A percentile compares a stretch with the other conserved stretches of the same genome.
These are phyloP conservation scores for Scomber japonicus DNA, from an alignment of 2,113 vertebrate species.

Conservation along the genomic window DNA sequence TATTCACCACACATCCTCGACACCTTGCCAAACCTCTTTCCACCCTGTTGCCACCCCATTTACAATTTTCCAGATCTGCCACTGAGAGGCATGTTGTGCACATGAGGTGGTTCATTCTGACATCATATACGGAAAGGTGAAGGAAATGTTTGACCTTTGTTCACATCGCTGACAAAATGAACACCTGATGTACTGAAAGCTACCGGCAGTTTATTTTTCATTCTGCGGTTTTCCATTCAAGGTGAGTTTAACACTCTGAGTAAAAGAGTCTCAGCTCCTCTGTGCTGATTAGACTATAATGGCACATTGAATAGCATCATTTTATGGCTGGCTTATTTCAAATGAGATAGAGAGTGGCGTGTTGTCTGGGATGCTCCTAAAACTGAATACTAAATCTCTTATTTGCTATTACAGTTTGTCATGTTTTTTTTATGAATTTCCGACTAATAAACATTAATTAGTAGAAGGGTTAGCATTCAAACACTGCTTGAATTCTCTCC, in stretches of 20 bases:
- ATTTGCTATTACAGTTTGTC: slow-evolving; percentile 37
- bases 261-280: slow-evolving; percentile 62
- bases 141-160: slow-evolving; percentile 34
- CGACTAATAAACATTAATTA: slow-evolving; percentile 8
- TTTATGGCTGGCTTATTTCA: slow-evolving; percentile 78
- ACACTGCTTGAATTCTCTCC: too few relatives aligned
- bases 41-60: too few relatives aligned
- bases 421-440: slow-evolving; percentile 8
- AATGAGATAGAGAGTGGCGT: slow-evolving; percentile 62
- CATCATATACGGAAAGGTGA: not conserved
- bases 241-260: slow-evolving; percentile 52
- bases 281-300: slow-evolving; percentile 77
- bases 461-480: not conserved
- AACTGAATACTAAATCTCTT: slow-evolving; percentile 53
- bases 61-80: too few relatives aligned
- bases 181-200: not conserved
- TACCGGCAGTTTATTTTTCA: slow-evolving; percentile 32
- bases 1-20: too few relatives aligned
- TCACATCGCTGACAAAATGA: not conserved
- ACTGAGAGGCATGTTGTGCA: too few relatives aligned
- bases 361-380: slow-evolving; percentile 50
- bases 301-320: slow-evolving; percentile 72
- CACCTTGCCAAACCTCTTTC: too few relatives aligned
- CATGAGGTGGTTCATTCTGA: not conserved
- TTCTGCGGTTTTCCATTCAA: slow-evolving; percentile 57